Evolutionary conservation across 1,140 invertebrate genomes (phyloP), one percentile per base, ranked within the genome.

Genomic region (Orchestia grillus): DNA sequence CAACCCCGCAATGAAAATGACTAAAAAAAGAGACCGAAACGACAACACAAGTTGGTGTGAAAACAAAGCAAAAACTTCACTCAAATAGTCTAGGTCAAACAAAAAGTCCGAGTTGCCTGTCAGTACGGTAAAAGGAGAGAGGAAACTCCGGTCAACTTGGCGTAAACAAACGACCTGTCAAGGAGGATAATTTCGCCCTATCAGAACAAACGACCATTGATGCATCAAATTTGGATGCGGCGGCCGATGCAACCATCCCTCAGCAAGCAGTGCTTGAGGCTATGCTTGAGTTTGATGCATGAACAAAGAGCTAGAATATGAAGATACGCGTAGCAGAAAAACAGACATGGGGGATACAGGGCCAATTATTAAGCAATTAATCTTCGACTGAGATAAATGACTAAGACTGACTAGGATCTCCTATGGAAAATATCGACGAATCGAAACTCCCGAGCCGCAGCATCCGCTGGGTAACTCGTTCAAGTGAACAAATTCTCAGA

Each of bases 191-290:
- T 94, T 94, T 94, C 92, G 92, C 44, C 92, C 92, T 47, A 94
- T 94, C 92, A 94, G 92, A 94, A 94, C 92, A 94, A 94, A 94
- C 92, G 92, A 94, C 8, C 92, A 94, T 45, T 94, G 92, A 94
- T 94, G 44, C 92, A 94, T 94, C 92, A 94, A 44, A 47, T 44
- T 44, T 47, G 36, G 92, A 94, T 94, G 8, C 6, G 40, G 44
- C 43, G 44, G 44, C 40, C 43, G 36, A n/a, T 19, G 44, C 92
- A 44, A 44, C 92, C 3, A 42, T 0, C 6, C 92, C 36, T 8
- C 43, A 45, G 44, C 92, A 94, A 47, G 92, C 92, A 44, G 43
- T n/a, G 43, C 47, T 53, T 53, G 44, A 15, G 1, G 43, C 44
- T 44, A 40, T 15, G 19, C 8, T 19, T 28, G 16, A 40, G 19